These are phyloP conservation scores for Dendrocincla fuliginosa DNA, from an alignment of 2,797 vertebrate species.

Conservation along the genomic window DNA sequence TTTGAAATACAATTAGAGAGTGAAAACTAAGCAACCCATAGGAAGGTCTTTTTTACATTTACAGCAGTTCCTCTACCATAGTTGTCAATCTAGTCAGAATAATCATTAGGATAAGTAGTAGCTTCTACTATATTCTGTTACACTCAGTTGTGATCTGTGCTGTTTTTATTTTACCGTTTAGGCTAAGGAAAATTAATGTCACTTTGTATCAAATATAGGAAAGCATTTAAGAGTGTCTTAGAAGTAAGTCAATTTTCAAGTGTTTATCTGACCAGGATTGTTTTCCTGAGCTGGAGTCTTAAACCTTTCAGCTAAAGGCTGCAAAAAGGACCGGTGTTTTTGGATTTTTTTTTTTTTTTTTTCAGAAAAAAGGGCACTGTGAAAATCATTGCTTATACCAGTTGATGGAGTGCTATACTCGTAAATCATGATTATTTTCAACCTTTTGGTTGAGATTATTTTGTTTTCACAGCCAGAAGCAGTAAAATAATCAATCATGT, in stretches of 20 bases:
- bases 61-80: background rate
- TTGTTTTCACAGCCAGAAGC: slow-evolving; percentile 68
- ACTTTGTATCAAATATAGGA: background rate
- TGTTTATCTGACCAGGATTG: background rate
- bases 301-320: background rate
- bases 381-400: slow-evolving; percentile 22
- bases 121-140: background rate
- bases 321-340: background rate
- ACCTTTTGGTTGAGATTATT: slow-evolving; percentile 36
- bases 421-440: slow-evolving; percentile 64
- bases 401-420: slow-evolving; percentile 51
- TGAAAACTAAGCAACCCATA: background rate
- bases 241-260: background rate
- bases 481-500: slow-evolving; percentile 71
- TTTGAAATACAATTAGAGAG: background rate
- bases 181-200: background rate
- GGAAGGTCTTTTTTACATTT: background rate
- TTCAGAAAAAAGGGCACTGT: background rate
- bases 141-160: background rate
- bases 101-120: background rate
- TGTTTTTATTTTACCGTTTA: background rate
- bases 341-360: background rate
- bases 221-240: background rate
- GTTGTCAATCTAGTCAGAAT: background rate
- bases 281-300: background rate